These are phyloP conservation scores for Saxidomus purpurata DNA, from an alignment of 1,140 invertebrate genomes.

Conservation along the genomic window DNA sequence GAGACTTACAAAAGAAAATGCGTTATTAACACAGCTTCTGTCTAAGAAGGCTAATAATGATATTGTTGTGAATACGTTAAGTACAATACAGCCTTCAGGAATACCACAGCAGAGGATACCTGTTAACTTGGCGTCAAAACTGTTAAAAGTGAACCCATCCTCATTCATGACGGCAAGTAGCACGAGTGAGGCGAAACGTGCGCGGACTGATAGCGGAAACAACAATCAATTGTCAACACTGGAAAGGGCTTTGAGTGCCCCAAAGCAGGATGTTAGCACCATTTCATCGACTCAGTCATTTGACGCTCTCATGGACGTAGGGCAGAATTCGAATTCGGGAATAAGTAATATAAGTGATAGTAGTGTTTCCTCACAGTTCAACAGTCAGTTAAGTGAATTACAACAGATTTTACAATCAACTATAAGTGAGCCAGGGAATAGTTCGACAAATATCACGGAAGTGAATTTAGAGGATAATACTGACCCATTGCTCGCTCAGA, in stretches of 20 bases:
- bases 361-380: slow-evolving; percentile 48
- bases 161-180: slow-evolving; percentile 49
- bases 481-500: slow-evolving; percentile 81
- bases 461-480: slow-evolving; percentile 69
- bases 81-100: slow-evolving; percentile 78
- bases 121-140: slow-evolving; percentile 79
- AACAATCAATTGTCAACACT: slow-evolving; percentile 42
- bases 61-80: slow-evolving; percentile 86
- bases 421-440: neutral
- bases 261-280: slow-evolving; percentile 30
- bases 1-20: slow-evolving; percentile 92
- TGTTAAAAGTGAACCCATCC: slow-evolving; percentile 72
- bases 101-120: slow-evolving; percentile 82
- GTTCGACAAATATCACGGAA: slow-evolving; percentile 15
- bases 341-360: slow-evolving; percentile 62
- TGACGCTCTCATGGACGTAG: slow-evolving; percentile 1
- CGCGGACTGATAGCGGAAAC: neutral
- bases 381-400: slow-evolving; percentile 60
- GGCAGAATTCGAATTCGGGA: slow-evolving; percentile 58
- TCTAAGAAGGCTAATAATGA: slow-evolving; percentile 92
- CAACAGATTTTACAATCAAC: slow-evolving; percentile 63
- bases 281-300: slow-evolving; percentile 53
- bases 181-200: slow-evolving; percentile 48
- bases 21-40: slow-evolving; percentile 94
- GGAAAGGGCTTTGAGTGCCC: slow-evolving; percentile 39